Evolutionary conservation across 2,113 vertebrate species (phyloP).

Genomic region (Dasyornis broadbenti): DNA sequence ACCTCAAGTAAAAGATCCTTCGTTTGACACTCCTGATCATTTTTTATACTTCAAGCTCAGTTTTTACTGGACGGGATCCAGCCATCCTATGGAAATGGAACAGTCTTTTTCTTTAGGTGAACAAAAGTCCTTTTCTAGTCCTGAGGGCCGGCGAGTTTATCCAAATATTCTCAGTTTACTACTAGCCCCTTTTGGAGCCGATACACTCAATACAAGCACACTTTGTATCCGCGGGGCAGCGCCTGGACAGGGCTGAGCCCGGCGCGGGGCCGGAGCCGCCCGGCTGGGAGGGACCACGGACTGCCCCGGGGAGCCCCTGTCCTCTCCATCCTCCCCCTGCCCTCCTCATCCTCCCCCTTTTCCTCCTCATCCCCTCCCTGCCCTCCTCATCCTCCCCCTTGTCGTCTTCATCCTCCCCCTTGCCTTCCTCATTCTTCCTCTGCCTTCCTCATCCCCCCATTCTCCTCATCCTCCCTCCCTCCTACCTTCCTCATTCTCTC

Average conservation of each 20-base stretch:
- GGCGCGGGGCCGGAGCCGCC: neutral
- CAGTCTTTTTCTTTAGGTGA: constrained; percentile 55
- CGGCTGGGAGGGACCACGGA: neutral
- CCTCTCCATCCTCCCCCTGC: neutral
- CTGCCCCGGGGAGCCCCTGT: neutral
- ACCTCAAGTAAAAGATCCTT: constrained; percentile 59
- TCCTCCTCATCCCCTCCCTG: too few species aligned
- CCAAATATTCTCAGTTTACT: constrained; percentile 78
- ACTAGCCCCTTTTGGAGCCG: constrained; percentile 59
- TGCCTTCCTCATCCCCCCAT: neutral
- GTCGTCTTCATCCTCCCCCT: neutral
- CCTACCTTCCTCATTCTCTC: neutral
- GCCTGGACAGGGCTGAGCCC: neutral
- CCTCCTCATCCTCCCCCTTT: neutral
- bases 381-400: too few species aligned
- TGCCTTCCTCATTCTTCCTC: neutral
- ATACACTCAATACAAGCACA: constrained; percentile 53
- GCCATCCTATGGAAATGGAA: constrained; percentile 55
- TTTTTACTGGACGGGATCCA: constrained; percentile 74
- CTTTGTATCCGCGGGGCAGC: constrained; percentile 55
- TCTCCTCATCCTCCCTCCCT: neutral
- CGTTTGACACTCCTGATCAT: constrained; percentile 59
- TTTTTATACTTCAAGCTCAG: constrained; percentile 52
- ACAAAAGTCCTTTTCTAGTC: constrained; percentile 80
- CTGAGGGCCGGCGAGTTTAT: constrained; percentile 74